Conservation (phyloP, 2,113 vertebrate species). For the Syrrhaptes paradoxus region DNA sequence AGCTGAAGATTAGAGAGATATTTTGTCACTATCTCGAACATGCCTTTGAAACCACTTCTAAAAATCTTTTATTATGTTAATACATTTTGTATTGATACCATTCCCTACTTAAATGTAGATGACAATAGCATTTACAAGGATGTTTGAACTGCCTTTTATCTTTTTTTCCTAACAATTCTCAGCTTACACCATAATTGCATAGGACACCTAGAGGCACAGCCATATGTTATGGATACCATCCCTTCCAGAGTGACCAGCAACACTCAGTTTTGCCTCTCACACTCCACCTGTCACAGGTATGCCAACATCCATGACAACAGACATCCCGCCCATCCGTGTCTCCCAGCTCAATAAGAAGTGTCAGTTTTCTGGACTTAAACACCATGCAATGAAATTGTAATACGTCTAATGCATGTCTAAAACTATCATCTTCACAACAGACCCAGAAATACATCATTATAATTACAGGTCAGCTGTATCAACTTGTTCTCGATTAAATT, state of each 20-base stretch:
- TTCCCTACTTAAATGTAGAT: background rate
- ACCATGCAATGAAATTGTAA: background rate
- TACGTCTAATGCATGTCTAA: background rate
- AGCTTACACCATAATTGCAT: background rate
- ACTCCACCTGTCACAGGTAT: background rate
- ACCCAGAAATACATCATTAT: background rate
- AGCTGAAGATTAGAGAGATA: background rate
- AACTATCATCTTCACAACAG: background rate
- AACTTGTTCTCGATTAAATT: slow-evolving; percentile 13
- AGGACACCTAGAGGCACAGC: background rate
- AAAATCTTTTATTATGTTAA: background rate
- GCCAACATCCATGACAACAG: background rate
- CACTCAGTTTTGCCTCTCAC: background rate
- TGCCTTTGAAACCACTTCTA: background rate
- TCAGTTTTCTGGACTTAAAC: background rate
- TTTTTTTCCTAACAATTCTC: background rate
- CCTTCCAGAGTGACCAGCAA: background rate
- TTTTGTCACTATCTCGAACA: background rate
- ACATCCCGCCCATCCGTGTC: background rate
- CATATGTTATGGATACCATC: background rate
- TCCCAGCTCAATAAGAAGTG: background rate
- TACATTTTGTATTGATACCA: background rate
- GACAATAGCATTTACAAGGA: background rate
- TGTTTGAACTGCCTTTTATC: background rate
- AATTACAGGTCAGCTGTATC: background rate